Conservation (phyloP, 2,113 vertebrate genomes). For the Microtus pennsylvanicus region DNA sequence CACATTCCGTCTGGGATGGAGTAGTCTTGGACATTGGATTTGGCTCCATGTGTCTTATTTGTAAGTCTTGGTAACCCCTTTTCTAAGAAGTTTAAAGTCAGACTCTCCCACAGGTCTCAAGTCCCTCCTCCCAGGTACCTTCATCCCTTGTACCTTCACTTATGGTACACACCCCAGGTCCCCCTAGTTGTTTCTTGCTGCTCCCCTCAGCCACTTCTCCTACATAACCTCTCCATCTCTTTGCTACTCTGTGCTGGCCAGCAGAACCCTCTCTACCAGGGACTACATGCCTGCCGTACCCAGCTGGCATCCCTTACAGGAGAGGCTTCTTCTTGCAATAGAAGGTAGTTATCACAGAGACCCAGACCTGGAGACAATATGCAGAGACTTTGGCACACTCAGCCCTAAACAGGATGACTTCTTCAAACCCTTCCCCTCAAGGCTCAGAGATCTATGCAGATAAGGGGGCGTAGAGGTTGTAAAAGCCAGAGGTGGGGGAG, state of each 20-base stretch:
- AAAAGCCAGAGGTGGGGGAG: not conserved
- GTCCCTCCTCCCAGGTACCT: not conserved
- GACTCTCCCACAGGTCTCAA: not conserved
- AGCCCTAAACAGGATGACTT: not conserved
- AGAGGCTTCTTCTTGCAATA: not conserved
- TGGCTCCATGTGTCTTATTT: not conserved
- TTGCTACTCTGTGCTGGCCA: not conserved
- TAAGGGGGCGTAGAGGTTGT: not conserved
- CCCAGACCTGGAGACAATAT: not conserved
- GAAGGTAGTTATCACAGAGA: no score
- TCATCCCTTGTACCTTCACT: not conserved
- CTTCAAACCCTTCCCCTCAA: no score
- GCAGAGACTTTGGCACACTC: not conserved
- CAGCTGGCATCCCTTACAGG: not conserved
- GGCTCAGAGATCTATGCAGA: not conserved
- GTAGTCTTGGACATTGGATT: no score
- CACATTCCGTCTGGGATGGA: not conserved
- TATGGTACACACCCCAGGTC: not conserved
- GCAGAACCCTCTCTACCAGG: not conserved
- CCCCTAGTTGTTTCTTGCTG: not conserved
- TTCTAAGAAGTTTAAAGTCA: not conserved
- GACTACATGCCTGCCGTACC: not conserved
- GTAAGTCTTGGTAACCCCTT: not conserved
- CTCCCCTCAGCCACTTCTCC: not conserved
- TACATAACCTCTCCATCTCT: not conserved